Evolutionary conservation across 2,888 invertebrate genomes (phyloP), one percentile per base, ranked within the genome.

Genomic region (Amiota communis): DNA sequence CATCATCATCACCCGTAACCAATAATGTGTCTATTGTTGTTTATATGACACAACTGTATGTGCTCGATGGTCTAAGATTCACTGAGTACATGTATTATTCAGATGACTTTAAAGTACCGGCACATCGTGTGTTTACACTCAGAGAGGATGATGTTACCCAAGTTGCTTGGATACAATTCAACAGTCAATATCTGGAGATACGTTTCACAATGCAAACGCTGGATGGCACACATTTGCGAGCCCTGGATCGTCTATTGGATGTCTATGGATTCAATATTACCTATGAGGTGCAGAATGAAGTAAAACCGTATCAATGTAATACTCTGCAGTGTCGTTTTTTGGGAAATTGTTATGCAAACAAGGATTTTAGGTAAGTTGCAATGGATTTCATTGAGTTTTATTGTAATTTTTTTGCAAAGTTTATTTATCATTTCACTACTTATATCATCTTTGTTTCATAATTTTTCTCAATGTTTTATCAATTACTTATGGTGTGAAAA

Each of bases 231-330:
- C 96, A 97, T 90, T 91, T 97, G 73, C 91, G 97, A 8, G 96
- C 96, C 0, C 90, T 96, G 77, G 93, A 95, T 86, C 93, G 94
- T 72, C 92, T 97, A 48, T 91, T 97, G 75, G 94, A 96, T 76
- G 96, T 97, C 57, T 97, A 95, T 87, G 97, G 97, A 13, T 97
- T 98, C 91, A 97, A 98, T 90, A 93, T 97, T 82, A 97, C 97
- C 46, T 97, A 97, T 88, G 96, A 97, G 87, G 94, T 97, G 79
- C 92, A 91, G 71, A 76, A 80, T 10, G 90, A 91, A n/a, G 91
- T 92, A 23, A 91, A 92, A 79, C 82, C 89, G 1, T 90, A 92
- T 65, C 92, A 94, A 23, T 97, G 97, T 89, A 95, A 95, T 76
- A 94, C 95, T 73, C 92, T 93, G 79, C 93, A 94, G 81, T 97